A percentile compares a stretch with the other conserved stretches of the same genome.
phyloP scores from a whole-genome alignment of 2,797 vertebrate genomes.

The Tokudaia tokunoshimensis region DNA sequence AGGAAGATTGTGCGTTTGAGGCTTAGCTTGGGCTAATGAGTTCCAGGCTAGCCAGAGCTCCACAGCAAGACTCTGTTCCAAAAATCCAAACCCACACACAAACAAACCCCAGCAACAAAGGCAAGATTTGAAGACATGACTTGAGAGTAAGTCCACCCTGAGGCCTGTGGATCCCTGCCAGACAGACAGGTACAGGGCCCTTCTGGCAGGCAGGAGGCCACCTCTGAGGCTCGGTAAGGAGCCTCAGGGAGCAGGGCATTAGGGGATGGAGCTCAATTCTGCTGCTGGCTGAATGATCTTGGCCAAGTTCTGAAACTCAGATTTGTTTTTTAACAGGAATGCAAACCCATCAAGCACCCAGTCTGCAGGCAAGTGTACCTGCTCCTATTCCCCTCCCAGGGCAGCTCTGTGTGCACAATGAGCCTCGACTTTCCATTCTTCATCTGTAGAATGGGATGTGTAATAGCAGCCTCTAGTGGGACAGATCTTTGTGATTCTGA shows the following conservation, averaged over 20 bases:
- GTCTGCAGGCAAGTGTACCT: not conserved
- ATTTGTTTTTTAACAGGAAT: not conserved
- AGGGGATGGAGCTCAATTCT: not conserved
- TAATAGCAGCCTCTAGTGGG: not conserved
- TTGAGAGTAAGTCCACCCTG: not conserved
- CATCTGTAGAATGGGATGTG: conserved; percentile 31
- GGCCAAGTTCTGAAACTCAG: not conserved
- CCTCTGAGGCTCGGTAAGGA: not conserved
- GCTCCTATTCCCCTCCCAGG: not conserved
- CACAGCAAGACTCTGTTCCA: not conserved
- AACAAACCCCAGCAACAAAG: not conserved
- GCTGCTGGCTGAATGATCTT: not conserved
- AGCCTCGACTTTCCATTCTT: conserved; percentile 28
- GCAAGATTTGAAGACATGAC: not conserved
- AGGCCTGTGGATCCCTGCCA: not conserved
- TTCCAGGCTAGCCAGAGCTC: not conserved
- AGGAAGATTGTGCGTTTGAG: not conserved
- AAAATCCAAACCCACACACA: not conserved
- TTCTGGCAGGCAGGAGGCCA: not conserved
- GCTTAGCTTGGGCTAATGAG: not conserved
- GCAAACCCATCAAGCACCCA: conserved; percentile 9
- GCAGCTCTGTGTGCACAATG: not conserved
- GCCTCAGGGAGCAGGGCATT: not conserved
- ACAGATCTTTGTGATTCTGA: conserved; percentile 33
- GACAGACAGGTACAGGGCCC: not conserved